Evolutionary conservation across 1,140 invertebrate species (phyloP), one percentile per base, ranked within the genome.

Genomic region (Caerostris darwini): DNA sequence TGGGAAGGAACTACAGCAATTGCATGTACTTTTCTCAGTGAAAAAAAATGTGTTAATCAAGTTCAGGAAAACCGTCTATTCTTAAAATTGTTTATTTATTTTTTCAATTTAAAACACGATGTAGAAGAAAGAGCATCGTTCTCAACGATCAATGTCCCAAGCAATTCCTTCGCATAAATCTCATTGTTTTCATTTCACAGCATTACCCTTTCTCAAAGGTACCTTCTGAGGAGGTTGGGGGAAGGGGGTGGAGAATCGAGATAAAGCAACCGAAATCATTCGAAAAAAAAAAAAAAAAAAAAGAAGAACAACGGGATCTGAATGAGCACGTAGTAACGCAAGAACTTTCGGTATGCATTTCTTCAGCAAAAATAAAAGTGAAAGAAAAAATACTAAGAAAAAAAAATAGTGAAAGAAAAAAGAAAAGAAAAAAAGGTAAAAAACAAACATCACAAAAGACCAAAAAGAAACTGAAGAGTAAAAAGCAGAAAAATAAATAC

Each of bases 401-500:
- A 81, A 58, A 19, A 34, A 8, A n/a, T n/a, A n/a, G n/a, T n/a
- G 58, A 58, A 58, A 86, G 19, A 93, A 87, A 83, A 82, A 54
- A 82, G 53, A 34, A 34, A 34, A 34, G 2, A 34, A 34, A 34
- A 34, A 34, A 34, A 2, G 82, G 14, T 19, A 61, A 90, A 71
- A 34, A 81, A 81, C 56, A 34, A 34, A 34, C n/a, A 59, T 50
- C 34, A 19, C 8, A n/a, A 64, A 67, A 91, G 19, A 77, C 56
- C 64, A 67, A 61, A 53, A 86, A 93, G 86, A 87, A 56, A 10
- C 50, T 57, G 53, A 34, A 34, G 34, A 34, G 34, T 34, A 86
- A 93, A 86, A 56, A 50, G 59, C 83, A 59, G 61, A 81, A 90
- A 90, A 71, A 90, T 90, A 94, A 94, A 90, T 94, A 90, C 88